Conservation (phyloP, 2,888 invertebrate genomes). For the Agrypnus murinus region DNA sequence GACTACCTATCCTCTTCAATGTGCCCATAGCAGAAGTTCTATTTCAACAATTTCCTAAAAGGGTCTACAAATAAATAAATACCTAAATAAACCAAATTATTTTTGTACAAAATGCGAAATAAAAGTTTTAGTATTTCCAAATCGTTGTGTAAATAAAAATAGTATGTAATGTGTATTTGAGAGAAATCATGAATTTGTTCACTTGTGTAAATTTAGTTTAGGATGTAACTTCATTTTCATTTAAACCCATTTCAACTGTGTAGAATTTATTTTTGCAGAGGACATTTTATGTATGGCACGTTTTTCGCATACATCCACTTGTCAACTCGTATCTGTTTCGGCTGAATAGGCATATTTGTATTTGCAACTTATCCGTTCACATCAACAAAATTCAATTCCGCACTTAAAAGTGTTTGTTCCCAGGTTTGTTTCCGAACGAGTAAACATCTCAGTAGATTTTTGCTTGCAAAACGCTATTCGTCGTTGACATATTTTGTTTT, state of each 20-base stretch:
- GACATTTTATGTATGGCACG: conserved; percentile 10
- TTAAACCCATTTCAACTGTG: not conserved
- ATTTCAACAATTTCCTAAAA: not conserved
- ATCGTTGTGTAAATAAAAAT: too few relatives aligned
- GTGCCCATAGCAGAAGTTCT: not conserved
- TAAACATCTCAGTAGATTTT: conserved; percentile 31
- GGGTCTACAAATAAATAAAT: not conserved
- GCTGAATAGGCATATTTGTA: conserved; percentile 31
- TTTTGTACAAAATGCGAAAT: too few relatives aligned
- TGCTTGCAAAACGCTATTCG: conserved; percentile 25
- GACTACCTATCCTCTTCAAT: conserved; percentile 8
- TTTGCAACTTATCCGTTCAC: conserved; percentile 27
- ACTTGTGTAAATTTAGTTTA: not conserved
- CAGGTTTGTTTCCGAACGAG: conserved; percentile 31
- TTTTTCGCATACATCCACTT: conserved; percentile 17
- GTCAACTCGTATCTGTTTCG: conserved; percentile 22
- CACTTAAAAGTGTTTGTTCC: conserved; percentile 31
- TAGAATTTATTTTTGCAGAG: not conserved
- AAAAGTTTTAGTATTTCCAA: too few relatives aligned
- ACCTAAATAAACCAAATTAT: too few relatives aligned
- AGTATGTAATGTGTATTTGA: not conserved
- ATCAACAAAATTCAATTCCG: conserved; percentile 36
- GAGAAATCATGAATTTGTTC: not conserved
- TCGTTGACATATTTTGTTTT: conserved; percentile 30
- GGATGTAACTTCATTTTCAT: not conserved